Evolutionary conservation across 2,797 vertebrate species (phyloP).

Genomic region (Cottoperca gobio): DNA sequence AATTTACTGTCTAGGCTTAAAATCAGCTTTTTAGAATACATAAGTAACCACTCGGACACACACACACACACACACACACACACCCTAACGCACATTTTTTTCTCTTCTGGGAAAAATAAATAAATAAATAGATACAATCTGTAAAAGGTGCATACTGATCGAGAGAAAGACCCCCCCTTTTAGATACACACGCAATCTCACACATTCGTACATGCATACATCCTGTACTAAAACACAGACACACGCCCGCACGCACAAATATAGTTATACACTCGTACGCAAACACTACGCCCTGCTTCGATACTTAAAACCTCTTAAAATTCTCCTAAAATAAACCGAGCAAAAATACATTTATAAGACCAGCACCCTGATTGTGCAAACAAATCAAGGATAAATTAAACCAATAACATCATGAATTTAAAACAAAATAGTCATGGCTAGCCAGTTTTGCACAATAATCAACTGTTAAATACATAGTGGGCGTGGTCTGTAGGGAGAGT

Average conservation of each 20-base stretch:
- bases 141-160: constrained; percentile 86
- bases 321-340: constrained; percentile 81
- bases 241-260: constrained; percentile 66
- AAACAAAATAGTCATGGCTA: constrained; percentile 81
- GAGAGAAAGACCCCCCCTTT: constrained; percentile 74
- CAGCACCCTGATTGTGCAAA: constrained; percentile 82
- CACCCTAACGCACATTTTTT: constrained; percentile 64
- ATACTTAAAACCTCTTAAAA: constrained; percentile 84
- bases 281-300: constrained; percentile 80
- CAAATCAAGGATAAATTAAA: constrained; percentile 83
- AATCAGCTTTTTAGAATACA: constrained; percentile 83
- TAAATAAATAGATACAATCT: constrained; percentile 89
- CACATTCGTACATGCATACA: constrained; percentile 52
- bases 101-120: constrained; percentile 87
- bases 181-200: constrained; percentile 72
- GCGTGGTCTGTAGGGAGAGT: constrained; percentile 75
- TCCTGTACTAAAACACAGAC: constrained; percentile 78
- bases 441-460: constrained; percentile 81
- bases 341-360: constrained; percentile 81
- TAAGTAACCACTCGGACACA: constrained; percentile 68
- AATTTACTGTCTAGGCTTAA: constrained; percentile 84
- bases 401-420: constrained; percentile 77
- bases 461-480: constrained; percentile 81
- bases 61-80: constrained; percentile 30
- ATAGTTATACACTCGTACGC: constrained; percentile 70